Conservation (phyloP, 1,140 invertebrate genomes). For the Daktulosphaira vitifoliae region DNA sequence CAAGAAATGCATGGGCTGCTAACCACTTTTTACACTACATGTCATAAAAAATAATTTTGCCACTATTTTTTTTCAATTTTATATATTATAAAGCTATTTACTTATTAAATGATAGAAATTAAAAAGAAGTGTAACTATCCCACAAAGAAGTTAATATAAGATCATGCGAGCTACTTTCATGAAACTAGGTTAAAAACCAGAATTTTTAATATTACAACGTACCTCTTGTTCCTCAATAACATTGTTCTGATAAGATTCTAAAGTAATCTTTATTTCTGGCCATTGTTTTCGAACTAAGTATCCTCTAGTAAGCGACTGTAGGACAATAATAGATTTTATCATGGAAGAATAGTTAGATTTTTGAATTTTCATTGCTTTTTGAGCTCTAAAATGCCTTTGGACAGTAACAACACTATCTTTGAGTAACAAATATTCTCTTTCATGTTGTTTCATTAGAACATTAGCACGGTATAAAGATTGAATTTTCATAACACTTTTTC, state of each 20-base stretch:
- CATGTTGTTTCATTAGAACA: constrained; percentile 40
- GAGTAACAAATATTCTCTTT: constrained; percentile 35
- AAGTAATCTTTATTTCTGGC: not conserved
- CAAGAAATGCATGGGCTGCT: no score
- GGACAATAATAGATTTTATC: not conserved
- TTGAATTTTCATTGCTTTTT: constrained; percentile 42
- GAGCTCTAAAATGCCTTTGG: constrained; percentile 47
- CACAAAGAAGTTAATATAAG: not conserved
- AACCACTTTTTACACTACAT: no score
- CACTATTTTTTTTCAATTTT: no score
- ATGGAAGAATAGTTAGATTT: not conserved
- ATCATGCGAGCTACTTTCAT: not conserved
- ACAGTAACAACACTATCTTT: constrained; percentile 49
- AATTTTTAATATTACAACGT: not conserved
- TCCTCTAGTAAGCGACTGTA: not conserved
- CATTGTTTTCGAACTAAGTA: not conserved
- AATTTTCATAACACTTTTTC: constrained; percentile 42
- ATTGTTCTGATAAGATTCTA: not conserved
- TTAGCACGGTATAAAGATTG: constrained; percentile 47
- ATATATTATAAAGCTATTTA: no score
- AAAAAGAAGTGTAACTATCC: no score
- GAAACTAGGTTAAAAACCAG: not conserved
- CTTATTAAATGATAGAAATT: no score
- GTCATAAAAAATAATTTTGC: no score
- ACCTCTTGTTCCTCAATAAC: not conserved